Evolutionary conservation across 92 coral and sea anemone genomes (phyloP).

Genomic region (Ricordea florida): DNA sequence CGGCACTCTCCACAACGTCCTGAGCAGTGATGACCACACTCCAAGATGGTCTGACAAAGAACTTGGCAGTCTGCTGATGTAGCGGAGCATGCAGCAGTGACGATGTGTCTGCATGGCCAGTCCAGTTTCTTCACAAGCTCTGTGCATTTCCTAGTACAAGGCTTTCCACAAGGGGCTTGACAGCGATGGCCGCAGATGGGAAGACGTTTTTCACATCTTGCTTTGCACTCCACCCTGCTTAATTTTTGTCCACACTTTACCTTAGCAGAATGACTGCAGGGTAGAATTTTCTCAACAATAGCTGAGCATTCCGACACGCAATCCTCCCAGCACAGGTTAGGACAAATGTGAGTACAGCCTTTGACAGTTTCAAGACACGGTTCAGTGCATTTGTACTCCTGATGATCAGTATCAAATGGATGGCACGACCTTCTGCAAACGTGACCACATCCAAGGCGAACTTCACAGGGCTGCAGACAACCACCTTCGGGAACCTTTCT

Average conservation of each 20-base stretch:
- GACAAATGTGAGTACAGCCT: neutral
- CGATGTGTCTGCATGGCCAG: slow-evolving; percentile 66
- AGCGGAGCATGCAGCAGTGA: slow-evolving; percentile 32
- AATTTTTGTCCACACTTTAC: neutral
- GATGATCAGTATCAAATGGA: slow-evolving; percentile 31
- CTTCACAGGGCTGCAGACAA: neutral
- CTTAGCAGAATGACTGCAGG: slow-evolving; percentile 28
- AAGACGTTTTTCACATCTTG: neutral
- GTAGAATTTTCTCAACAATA: neutral
- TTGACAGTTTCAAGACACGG: slow-evolving; percentile 7
- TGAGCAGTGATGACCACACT: slow-evolving; percentile 72
- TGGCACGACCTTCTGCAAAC: neutral
- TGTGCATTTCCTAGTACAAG: slow-evolving; percentile 40
- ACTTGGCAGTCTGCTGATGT: slow-evolving; percentile 41
- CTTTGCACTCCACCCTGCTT: neutral
- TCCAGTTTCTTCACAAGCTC: slow-evolving; percentile 29
- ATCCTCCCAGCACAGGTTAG: too few relatives aligned
- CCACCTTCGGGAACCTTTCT: slow-evolving; percentile 12
- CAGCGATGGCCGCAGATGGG: slow-evolving; percentile 40
- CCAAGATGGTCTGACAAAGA: slow-evolving; percentile 44
- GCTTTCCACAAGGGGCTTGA: slow-evolving; percentile 49
- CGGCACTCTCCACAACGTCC: slow-evolving; percentile 69
- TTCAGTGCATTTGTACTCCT: slow-evolving; percentile 6
- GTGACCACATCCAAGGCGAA: slow-evolving; percentile 16
- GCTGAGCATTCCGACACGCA: too few relatives aligned